Evolutionary conservation across 92 coral and sea anemone species (phyloP), one percentile per base, ranked within the genome.

Genomic region (Siderastrea siderea): DNA sequence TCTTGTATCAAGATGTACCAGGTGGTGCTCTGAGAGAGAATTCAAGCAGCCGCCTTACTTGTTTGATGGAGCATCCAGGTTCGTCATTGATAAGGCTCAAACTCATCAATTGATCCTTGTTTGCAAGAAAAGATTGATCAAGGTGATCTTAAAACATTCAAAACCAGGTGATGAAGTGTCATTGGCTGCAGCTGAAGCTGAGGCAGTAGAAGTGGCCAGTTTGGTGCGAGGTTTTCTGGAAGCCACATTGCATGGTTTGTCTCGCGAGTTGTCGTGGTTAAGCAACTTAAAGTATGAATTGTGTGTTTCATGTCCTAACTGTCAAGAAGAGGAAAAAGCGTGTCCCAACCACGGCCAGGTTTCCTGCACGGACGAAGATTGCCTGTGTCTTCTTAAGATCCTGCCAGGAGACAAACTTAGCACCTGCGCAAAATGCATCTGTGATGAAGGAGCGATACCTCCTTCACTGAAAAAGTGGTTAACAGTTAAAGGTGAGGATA

Each of bases 41-140:
- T 11, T 81, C 66, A 61, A 14, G 66, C 17, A 61, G 17, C 16
- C 66, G 0, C 43, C 66, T 13, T 0, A 89, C 58, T 83, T 89
- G 58, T 78, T 74, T 17, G 89, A 83, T 48, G 92, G 92, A 19
- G 66, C 66, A 1, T n/a, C 3, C 57, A 75, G 54, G 84, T 89
- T 60, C 88, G 38, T 26, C 38, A 26, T 26, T 26, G 38, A 26
- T 26, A 26, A 26, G 38, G 38, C 38, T 26, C 38, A 26, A 26
- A 26, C 38, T 26, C 38, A 26, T 26, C 38, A 26, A 26, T 26
- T 26, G 38, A 26, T 26, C 38, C 38, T 26, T 26, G 38, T 26
- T 26, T 26, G 38, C 38, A 26, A 26, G 38, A 26, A 26, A 26
- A 26, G 38, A 26, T 26, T 26, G 38, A 26, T 26, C 38, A 26